A percentile compares a stretch with the other conserved stretches of the same genome.
Evolutionary conservation across 1,140 invertebrate genomes (phyloP).

Genomic region (Lordiphosa collinella): DNA sequence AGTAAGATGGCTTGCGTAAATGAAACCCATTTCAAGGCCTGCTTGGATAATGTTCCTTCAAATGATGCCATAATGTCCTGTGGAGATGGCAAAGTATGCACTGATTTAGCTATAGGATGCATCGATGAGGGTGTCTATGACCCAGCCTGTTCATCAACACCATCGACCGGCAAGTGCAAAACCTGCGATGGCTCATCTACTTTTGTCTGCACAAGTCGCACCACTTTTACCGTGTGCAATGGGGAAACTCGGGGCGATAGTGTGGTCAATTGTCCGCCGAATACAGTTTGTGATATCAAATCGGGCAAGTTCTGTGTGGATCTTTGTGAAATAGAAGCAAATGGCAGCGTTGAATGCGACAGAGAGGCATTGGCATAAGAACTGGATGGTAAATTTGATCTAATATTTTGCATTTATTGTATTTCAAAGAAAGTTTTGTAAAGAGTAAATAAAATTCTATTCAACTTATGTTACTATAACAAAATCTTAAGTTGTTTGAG

Average conservation of each 20-base stretch:
- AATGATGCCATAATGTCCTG: conserved; percentile 8
- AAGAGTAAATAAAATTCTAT: background rate
- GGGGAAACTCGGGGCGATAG: conserved; percentile 4
- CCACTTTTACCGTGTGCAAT: conserved; percentile 56
- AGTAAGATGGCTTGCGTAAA: conserved; percentile 44
- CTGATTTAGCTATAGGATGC: conserved; percentile 14
- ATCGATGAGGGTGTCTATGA: background rate
- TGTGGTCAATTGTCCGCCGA: conserved; percentile 31
- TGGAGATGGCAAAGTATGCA: conserved; percentile 43
- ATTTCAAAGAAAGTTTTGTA: background rate
- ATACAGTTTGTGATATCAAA: conserved; percentile 37
- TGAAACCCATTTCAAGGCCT: conserved; percentile 40
- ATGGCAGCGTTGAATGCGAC: conserved; percentile 31
- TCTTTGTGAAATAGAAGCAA: conserved; percentile 21
- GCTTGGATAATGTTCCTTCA: conserved; percentile 10
- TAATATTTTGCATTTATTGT: background rate
- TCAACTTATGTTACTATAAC: background rate
- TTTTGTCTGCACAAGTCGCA: conserved; percentile 66
- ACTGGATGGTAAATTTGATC: no score
- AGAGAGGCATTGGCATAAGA: conserved; percentile 1
- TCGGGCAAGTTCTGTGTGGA: conserved; percentile 51
- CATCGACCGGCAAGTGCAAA: conserved; percentile 15
- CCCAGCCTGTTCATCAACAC: background rate
- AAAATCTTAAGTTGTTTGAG: background rate
- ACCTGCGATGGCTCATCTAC: conserved; percentile 26